Percentiles rank a stretch among this genome's conserved stretches.
Conservation (phyloP, 2,797 vertebrate genomes). For the Bovichtus diacanthus region DNA sequence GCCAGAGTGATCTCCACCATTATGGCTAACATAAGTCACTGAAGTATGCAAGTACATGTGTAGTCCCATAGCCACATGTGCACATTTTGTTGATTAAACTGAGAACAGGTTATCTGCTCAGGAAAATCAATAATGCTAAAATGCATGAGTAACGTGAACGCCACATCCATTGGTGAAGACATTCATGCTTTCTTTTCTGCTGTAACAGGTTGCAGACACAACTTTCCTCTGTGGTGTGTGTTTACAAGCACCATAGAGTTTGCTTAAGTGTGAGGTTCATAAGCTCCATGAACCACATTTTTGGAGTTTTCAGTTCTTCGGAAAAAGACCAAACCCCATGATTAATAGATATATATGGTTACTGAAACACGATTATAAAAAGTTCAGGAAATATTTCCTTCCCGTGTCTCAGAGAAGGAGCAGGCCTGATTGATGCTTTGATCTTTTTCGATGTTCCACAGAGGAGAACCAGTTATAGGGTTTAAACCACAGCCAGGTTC, state of each 20-base stretch:
- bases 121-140: background rate
- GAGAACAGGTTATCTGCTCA: background rate
- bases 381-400: slow-evolving; percentile 72
- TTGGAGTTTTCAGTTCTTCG: slow-evolving; percentile 44
- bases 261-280: slow-evolving; percentile 42
- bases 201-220: slow-evolving; percentile 37
- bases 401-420: slow-evolving; percentile 68
- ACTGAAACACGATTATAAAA: slow-evolving; percentile 57
- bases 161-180: background rate
- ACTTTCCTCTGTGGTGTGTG: slow-evolving; percentile 40
- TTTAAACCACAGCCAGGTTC: slow-evolving; percentile 76
- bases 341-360: slow-evolving; percentile 71
- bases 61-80: background rate
- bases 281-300: slow-evolving; percentile 48
- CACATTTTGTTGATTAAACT: slow-evolving; percentile 3
- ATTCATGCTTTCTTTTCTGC: background rate
- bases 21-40: background rate
- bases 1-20: background rate
- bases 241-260: slow-evolving; percentile 54
- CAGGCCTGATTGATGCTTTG: slow-evolving; percentile 70
- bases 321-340: slow-evolving; percentile 54
- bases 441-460: slow-evolving; percentile 72
- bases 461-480: slow-evolving; percentile 66
- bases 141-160: slow-evolving; percentile 2
- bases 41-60: background rate